These are phyloP conservation scores for Monoplex corrugatus DNA, from an alignment of 2,888 invertebrate species.

Conservation along the genomic window DNA sequence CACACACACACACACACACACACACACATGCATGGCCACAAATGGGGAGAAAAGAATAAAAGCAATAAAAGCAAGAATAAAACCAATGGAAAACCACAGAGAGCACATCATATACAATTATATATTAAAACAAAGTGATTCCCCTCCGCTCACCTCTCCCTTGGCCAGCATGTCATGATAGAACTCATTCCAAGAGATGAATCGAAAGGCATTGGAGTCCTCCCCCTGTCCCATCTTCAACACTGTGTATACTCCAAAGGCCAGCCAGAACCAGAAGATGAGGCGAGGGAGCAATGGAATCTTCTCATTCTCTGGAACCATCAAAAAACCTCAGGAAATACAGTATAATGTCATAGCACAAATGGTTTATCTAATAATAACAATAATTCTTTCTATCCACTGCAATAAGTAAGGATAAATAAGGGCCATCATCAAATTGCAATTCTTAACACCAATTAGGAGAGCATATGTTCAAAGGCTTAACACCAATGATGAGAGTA, in stretches of 20 bases:
- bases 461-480: too few relatives aligned
- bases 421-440: too few relatives aligned
- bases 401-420: too few relatives aligned
- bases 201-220: conserved; percentile 55
- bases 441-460: too few relatives aligned
- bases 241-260: conserved; percentile 54
- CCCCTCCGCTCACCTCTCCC: conserved; percentile 87
- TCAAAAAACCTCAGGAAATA: not conserved
- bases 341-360: not conserved
- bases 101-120: not conserved
- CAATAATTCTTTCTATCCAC: too few relatives aligned
- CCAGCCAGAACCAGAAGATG: conserved; percentile 64
- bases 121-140: not conserved
- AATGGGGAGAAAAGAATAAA: too few relatives aligned
- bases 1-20: conserved; percentile 27
- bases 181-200: conserved; percentile 97
- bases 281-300: conserved; percentile 63
- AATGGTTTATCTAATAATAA: too few relatives aligned
- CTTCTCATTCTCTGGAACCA: conserved; percentile 58
- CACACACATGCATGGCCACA: not conserved
- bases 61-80: too few relatives aligned
- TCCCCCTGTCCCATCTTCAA: conserved; percentile 51
- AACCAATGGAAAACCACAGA: not conserved
- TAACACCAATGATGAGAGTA: too few relatives aligned
- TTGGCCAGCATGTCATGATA: conserved; percentile 95